These are phyloP conservation scores for Danaus chrysippus DNA, from an alignment of 2,888 invertebrate genomes.

Conservation along the genomic window DNA sequence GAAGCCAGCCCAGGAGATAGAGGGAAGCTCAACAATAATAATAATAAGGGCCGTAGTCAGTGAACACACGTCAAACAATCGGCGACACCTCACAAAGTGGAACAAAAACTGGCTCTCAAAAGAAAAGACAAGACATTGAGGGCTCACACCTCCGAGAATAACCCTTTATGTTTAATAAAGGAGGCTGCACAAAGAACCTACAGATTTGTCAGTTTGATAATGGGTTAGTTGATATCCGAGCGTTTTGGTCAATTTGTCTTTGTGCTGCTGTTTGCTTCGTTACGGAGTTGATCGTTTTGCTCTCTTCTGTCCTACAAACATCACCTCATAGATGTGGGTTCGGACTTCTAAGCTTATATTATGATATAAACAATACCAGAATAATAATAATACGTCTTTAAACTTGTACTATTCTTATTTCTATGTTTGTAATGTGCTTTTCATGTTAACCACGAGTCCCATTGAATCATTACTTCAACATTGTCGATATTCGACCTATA, in stretches of 20 bases:
- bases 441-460: too few species aligned
- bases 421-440: too few species aligned
- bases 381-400: too few species aligned
- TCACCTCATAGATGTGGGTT: not conserved
- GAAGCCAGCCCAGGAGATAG: not conserved
- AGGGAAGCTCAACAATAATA: slow-evolving; percentile 18
- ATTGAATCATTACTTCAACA: too few species aligned
- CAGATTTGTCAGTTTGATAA: slow-evolving; percentile 38
- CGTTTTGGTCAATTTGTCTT: slow-evolving; percentile 34
- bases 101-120: slow-evolving; percentile 38
- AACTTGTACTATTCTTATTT: too few species aligned
- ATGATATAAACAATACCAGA: too few species aligned
- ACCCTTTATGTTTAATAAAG: slow-evolving; percentile 36
- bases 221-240: slow-evolving; percentile 40
- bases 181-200: slow-evolving; percentile 31
- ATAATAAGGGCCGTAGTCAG: slow-evolving; percentile 20
- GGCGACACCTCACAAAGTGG: slow-evolving; percentile 38
- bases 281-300: slow-evolving; percentile 5
- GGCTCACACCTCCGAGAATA: slow-evolving; percentile 37
- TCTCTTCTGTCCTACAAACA: not conserved
- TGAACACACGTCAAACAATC: slow-evolving; percentile 32
- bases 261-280: slow-evolving; percentile 14
- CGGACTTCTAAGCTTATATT: too few species aligned
- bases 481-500: too few species aligned
- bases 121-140: slow-evolving; percentile 32